A percentile compares a stretch with the other conserved stretches of the same genome.
phyloP scores from a whole-genome alignment of 2,797 vertebrate species.

The Lindbergichthys nudifrons region DNA sequence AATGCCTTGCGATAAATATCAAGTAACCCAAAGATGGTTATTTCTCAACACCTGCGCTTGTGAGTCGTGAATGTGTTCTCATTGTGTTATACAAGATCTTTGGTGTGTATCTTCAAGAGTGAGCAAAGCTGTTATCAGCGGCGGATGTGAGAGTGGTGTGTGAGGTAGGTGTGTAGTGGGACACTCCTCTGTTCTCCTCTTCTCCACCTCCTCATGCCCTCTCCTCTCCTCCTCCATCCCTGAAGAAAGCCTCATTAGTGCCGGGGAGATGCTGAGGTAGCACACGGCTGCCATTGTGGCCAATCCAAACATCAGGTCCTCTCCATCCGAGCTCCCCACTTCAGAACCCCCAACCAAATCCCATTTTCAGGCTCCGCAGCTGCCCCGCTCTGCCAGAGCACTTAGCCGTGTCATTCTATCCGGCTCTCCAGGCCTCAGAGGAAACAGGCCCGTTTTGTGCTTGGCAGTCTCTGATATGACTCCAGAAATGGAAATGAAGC shows the following conservation, averaged over 20 bases:
- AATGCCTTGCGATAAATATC: background rate
- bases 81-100: slow-evolving; percentile 40
- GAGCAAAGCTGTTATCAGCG: slow-evolving; percentile 52
- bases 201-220: slow-evolving; percentile 61
- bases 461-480: slow-evolving; percentile 86
- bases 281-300: slow-evolving; percentile 86
- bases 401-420: slow-evolving; percentile 88
- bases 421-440: slow-evolving; percentile 83
- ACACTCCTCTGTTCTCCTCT: slow-evolving; percentile 64
- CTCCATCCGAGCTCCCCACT: slow-evolving; percentile 82
- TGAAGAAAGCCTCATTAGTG: slow-evolving; percentile 84
- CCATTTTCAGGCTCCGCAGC: slow-evolving; percentile 89
- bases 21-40: slow-evolving; percentile 19
- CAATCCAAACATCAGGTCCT: slow-evolving; percentile 87
- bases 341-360: slow-evolving; percentile 81
- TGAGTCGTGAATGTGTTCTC: slow-evolving; percentile 23
- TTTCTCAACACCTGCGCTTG: slow-evolving; percentile 51
- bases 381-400: slow-evolving; percentile 86
- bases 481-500: slow-evolving; percentile 90
- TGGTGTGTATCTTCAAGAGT: slow-evolving; percentile 60
- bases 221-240: slow-evolving; percentile 71
- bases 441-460: slow-evolving; percentile 88
- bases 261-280: slow-evolving; percentile 78
- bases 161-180: slow-evolving; percentile 70
- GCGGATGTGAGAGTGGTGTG: slow-evolving; percentile 70